These are phyloP conservation scores for Apamea anceps DNA, from an alignment of 2,888 invertebrate genomes.

Conservation along the genomic window DNA sequence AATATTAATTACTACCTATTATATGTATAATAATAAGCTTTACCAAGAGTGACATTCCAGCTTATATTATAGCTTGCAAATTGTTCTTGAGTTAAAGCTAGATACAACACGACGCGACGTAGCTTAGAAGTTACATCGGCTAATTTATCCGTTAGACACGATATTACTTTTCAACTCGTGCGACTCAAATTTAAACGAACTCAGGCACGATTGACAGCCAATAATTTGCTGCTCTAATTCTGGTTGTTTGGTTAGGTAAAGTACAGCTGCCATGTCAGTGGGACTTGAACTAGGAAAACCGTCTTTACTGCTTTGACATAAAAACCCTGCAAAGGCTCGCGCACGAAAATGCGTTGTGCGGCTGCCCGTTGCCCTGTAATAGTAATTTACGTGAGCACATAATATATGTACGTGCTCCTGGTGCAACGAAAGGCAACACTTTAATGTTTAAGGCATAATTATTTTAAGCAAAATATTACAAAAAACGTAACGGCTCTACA, in stretches of 20 bases:
- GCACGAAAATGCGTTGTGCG: no score
- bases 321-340: no score
- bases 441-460: background rate
- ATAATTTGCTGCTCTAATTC: background rate
- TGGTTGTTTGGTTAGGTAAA: background rate
- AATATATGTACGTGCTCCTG: no score
- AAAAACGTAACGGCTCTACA: background rate
- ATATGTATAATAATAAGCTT: background rate
- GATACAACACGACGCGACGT: no score
- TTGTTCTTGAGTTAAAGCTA: background rate
- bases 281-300: no score
- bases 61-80: background rate
- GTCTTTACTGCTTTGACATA: no score
- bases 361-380: no score
- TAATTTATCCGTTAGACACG: background rate
- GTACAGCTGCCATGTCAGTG: no score
- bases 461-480: background rate
- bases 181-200: background rate
- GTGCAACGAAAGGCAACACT: background rate
- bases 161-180: no score
- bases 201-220: no score
- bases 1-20: background rate
- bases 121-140: background rate
- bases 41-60: conserved; percentile 7
- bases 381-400: no score